These are phyloP conservation scores for Eciton burchellii DNA, from an alignment of 1,140 invertebrate species.

Conservation along the genomic window DNA sequence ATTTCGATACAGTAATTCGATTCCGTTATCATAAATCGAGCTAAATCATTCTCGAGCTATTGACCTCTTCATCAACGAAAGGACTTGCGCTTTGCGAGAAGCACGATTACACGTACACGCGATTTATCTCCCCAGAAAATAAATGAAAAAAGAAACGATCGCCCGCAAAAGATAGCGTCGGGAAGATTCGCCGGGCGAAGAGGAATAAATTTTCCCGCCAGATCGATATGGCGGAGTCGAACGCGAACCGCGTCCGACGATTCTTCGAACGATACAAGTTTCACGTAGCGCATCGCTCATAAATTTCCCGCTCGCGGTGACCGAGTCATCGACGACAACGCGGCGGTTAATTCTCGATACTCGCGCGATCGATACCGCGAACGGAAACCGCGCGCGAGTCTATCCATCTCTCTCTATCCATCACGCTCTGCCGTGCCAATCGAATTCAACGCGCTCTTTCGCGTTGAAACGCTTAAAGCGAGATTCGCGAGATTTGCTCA, in stretches of 20 bases:
- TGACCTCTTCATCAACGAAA: background rate
- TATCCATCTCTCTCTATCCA: constrained; percentile 69
- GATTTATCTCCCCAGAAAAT: background rate
- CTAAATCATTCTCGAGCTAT: background rate
- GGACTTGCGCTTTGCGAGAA: background rate
- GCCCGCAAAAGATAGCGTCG: constrained; percentile 12
- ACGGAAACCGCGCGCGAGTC: constrained; percentile 46
- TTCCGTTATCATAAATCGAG: background rate
- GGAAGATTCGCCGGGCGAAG: background rate
- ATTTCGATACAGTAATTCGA: background rate
- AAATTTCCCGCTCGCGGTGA: constrained; percentile 39
- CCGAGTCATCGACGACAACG: constrained; percentile 17
- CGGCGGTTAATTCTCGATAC: constrained; percentile 25
- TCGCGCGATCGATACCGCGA: constrained; percentile 57
- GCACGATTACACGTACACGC: background rate
- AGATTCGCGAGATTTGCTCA: constrained; percentile 67
- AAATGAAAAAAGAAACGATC: background rate
- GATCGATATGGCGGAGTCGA: background rate
- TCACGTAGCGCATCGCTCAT: constrained; percentile 14
- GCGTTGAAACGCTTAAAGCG: constrained; percentile 27
- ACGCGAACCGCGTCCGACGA: background rate
- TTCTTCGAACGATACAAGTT: background rate
- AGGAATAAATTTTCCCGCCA: background rate
- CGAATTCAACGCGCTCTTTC: constrained; percentile 63
- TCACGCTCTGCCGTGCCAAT: constrained; percentile 74